Evolutionary conservation across 2,888 invertebrate genomes (phyloP), one percentile per base, ranked within the genome.

Genomic region (Drosophila affinis): DNA sequence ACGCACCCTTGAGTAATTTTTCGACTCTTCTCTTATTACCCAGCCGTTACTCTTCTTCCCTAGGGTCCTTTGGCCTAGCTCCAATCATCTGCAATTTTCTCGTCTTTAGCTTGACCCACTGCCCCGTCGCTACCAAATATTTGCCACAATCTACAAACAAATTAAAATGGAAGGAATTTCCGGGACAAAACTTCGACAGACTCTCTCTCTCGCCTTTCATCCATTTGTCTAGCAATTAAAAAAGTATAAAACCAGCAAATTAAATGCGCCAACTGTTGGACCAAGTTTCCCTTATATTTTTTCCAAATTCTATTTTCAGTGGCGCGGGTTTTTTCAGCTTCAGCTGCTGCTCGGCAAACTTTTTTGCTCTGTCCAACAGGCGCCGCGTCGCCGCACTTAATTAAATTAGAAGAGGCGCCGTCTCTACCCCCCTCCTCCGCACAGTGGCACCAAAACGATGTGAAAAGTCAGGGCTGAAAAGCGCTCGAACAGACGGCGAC

Each of bases 161-260:
- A 72, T 70, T 56, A 56, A 32, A 47, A 29, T 39, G 9, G 45
- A 55, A 29, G 39, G 44, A 55, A 39, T 39, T 65, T 64, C 49
- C 24, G 39, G 39, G 48, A 27, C 53, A 32, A 7, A 68, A 51
- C 56, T 46, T 62, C 18, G 44, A 54, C 48, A 47, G 32, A 18
- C 54, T 62, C 59, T 58, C 67, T 24, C 6, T 27, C 24, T 27
- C 45, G 65, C 53, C 61, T 68, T 72, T 62, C 70, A 63, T 82
- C 79, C 81, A 84, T 87, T 82, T 86, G 83, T 86, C 84, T 78
- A 81, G 85, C 88, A 83, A 83, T 83, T 83, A 83, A 83, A 88
- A 67, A 83, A 88, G 88, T 88, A 86, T 75, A 88, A 88, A 81
- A 80, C 87, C 76, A 80, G 84, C 87, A 83, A 88, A 83, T 88